Evolutionary conservation across 2,113 vertebrate species (phyloP).

Genomic region (Cnemophilus loriae): DNA sequence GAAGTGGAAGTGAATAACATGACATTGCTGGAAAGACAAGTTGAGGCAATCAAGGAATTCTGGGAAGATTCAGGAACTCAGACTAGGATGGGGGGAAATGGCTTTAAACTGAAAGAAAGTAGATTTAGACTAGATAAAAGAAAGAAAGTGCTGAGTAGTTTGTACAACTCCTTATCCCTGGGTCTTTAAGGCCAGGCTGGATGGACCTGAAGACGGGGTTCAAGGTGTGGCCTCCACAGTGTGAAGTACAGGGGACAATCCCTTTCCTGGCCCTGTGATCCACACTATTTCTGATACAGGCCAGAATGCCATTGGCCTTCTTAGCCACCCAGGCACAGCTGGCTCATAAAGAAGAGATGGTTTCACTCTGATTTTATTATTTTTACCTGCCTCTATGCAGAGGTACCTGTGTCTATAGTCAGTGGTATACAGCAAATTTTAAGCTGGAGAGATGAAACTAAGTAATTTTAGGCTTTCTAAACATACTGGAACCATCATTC

Average conservation of each 20-base stretch:
- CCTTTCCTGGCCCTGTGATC: background rate
- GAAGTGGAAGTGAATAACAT: constrained; percentile 83
- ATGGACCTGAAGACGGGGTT: rapidly evolving
- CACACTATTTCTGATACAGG: background rate
- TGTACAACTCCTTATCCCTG: background rate
- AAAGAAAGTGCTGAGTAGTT: background rate
- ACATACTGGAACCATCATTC: background rate
- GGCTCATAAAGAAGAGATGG: background rate
- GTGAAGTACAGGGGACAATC: rapidly evolving
- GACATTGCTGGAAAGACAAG: constrained; percentile 55
- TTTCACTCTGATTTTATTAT: background rate
- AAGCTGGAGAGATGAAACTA: background rate
- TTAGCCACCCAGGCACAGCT: background rate
- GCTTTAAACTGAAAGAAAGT: background rate
- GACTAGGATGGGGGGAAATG: background rate
- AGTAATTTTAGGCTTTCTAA: background rate
- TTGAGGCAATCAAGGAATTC: constrained; percentile 74
- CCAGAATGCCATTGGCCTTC: background rate
- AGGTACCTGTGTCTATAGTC: background rate
- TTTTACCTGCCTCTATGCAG: background rate
- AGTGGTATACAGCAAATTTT: background rate
- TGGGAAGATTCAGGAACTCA: constrained; percentile 78
- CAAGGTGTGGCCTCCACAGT: rapidly evolving
- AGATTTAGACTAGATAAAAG: background rate
- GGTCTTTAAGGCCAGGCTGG: background rate